Evolutionary conservation across 1,140 invertebrate genomes (phyloP), one percentile per base, ranked within the genome.

Genomic region (Hesperophylax magnus): DNA sequence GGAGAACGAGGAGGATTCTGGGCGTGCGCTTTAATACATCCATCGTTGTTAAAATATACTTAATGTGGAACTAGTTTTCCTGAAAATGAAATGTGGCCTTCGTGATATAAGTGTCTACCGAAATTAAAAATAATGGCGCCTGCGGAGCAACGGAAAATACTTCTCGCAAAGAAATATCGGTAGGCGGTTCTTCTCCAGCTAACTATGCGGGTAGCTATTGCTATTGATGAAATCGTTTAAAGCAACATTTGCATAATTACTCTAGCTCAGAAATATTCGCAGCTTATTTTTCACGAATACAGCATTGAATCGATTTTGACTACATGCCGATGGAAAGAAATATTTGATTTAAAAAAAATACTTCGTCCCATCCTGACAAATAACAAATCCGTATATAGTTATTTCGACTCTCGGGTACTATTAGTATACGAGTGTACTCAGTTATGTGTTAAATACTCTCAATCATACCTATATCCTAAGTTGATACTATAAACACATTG

Each of bases 161-260:
- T 18, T 3, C 39, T 72, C 24, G 8, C 4, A 72, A 24, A 75
- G 56, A 60, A 56, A 39, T 60, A 58, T 76, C 22, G 54, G 72
- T n/a, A 76, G 72, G 72, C 56, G 72, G 34, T 47, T 15, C 72
- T 74, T 52, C 4, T 11, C 39, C 34, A 60, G 24, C 17, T 18
- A 54, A 15, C 69, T 54, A 53, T 31, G 69, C 17, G 72, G 54
- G 56, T 39, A 20, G 72, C 24, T 76, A 76, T 76, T 60, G 72
- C n/a, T n/a, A n/a, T n/a, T n/a, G 39, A 76, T 76, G 60, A 76
- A 72, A 58, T 14, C 72, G 72, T 76, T 76, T 75, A 75, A 75
- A 31, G 69, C 17, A 31, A 60, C 53, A 75, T 75, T 75, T 76
- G 31, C 72, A 61, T 76, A 76, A 76, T 76, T 60, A 76, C 72